Conservation (phyloP, 2,113 vertebrate genomes). For the human (Homo sapiens) region GRCh38 chr21:22234001-22234500, state of each 20-base stretch:
- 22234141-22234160: neutral
- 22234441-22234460: neutral
- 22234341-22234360: neutral
- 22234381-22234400: neutral
- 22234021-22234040: neutral
- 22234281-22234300: neutral
- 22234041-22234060: neutral
- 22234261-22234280: neutral
- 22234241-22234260: neutral
- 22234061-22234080: neutral
- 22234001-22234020: neutral
- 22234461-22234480: neutral
- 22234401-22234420: neutral
- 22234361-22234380: neutral
- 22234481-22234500: neutral
- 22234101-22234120: neutral
- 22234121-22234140: neutral
- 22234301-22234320: neutral
- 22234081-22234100: neutral
- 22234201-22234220: too few species aligned
- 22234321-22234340: neutral
- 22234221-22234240: too few species aligned
- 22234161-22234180: too few species aligned
- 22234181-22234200: too few species aligned
- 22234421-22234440: neutral